Conservation (phyloP, 2,113 vertebrate species). For the Gopherus flavomarginatus region DNA sequence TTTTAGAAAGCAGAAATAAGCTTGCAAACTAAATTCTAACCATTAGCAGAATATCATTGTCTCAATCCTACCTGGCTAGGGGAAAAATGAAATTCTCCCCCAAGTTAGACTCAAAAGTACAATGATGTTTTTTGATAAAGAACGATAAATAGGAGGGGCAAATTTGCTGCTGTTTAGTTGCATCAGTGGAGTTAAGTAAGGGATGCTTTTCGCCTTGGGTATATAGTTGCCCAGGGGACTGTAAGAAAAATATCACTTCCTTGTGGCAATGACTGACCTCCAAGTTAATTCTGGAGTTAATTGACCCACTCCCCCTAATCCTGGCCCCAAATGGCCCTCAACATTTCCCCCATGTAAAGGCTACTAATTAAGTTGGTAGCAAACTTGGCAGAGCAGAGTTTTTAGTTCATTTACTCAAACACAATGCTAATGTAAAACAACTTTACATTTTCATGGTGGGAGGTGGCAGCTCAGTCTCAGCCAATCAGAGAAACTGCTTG, state of each 20-base stretch:
- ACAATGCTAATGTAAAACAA: background rate
- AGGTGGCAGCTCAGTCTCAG: background rate
- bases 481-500: background rate
- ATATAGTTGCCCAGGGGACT: background rate
- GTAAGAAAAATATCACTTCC: background rate
- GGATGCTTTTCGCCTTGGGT: background rate
- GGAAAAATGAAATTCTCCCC: background rate
- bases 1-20: background rate
- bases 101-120: background rate
- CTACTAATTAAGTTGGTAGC: background rate
- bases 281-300: background rate
- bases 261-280: background rate
- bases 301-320: background rate
- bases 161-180: background rate
- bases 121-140: background rate
- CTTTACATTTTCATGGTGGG: background rate
- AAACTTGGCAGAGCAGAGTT: background rate
- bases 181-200: background rate
- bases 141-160: accelerated
- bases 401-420: background rate
- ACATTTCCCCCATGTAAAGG: background rate
- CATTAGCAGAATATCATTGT: accelerated
- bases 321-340: too few relatives aligned
- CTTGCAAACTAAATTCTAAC: background rate
- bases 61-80: background rate